These are phyloP conservation scores for Andrena marginata DNA, from an alignment of 2,888 invertebrate species.

Conservation along the genomic window DNA sequence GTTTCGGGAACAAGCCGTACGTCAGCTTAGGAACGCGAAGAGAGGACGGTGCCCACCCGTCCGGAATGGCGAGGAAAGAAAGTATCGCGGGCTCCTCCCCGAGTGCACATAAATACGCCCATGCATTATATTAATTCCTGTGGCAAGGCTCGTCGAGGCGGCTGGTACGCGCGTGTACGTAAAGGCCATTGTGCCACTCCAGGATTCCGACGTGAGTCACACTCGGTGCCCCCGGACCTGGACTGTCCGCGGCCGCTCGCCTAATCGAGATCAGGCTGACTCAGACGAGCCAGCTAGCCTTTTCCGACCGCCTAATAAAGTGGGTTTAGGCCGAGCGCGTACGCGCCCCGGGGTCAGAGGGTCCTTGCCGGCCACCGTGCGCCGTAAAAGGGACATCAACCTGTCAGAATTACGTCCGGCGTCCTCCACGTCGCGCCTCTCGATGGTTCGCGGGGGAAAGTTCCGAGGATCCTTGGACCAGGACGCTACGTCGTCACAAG, in stretches of 20 bases:
- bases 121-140: conserved; percentile 38
- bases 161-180: conserved; percentile 41
- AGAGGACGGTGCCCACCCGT: not conserved
- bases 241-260: conserved; percentile 60
- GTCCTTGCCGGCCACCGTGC: conserved; percentile 38
- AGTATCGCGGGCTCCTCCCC: not conserved
- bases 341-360: conserved; percentile 33
- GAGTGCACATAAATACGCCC: conserved; percentile 2
- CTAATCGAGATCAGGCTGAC: conserved; percentile 76
- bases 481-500: not conserved
- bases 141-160: conserved; percentile 13
- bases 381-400: conserved; percentile 47
- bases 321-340: conserved; percentile 64
- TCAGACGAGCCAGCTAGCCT: conserved; percentile 62
- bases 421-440: not conserved
- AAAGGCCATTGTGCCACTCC: conserved; percentile 73
- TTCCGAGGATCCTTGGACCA: not conserved
- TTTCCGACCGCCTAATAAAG: conserved; percentile 70
- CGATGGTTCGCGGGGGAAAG: not conserved
- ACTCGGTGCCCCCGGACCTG: conserved; percentile 59
- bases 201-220: conserved; percentile 73
- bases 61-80: not conserved
- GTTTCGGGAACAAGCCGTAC: too few species aligned
- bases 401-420: conserved; percentile 36
- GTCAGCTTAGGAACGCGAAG: not conserved